These are phyloP conservation scores for Cotesia typhae DNA, from an alignment of 1,140 invertebrate species.

Conservation along the genomic window DNA sequence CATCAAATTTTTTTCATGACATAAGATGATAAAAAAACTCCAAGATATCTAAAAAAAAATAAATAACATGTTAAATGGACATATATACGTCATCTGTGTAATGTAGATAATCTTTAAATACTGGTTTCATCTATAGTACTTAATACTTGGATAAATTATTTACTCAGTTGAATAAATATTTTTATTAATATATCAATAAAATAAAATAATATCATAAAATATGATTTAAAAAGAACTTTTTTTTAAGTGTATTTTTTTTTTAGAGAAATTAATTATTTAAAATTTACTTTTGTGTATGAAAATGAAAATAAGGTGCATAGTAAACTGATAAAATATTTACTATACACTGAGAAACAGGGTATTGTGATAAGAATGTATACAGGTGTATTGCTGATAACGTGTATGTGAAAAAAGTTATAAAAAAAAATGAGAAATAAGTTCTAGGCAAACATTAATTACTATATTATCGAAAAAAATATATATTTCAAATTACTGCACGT, in stretches of 20 bases:
- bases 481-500: background rate
- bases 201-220: background rate
- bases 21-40: no score
- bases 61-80: no score
- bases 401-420: background rate
- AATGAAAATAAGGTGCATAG: background rate
- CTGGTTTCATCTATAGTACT: background rate
- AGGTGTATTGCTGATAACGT: no score
- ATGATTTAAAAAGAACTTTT: background rate
- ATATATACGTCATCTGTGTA: background rate
- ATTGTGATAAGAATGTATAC: constrained; percentile 19
- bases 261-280: background rate
- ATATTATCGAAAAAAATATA: constrained; percentile 14
- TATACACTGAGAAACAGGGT: background rate
- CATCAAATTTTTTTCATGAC: no score
- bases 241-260: no score
- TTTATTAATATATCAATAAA: background rate
- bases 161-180: background rate
- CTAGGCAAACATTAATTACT: background rate
- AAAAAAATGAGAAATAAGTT: background rate
- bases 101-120: constrained; percentile 6
- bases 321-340: constrained; percentile 20
- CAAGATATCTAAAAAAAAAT: no score
- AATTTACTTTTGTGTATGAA: no score
- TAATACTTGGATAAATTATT: background rate